Percentiles rank a stretch among this genome's conserved stretches.
phyloP scores from a whole-genome alignment of 1,140 invertebrate species.

The Tetramorium parvispinum region DNA sequence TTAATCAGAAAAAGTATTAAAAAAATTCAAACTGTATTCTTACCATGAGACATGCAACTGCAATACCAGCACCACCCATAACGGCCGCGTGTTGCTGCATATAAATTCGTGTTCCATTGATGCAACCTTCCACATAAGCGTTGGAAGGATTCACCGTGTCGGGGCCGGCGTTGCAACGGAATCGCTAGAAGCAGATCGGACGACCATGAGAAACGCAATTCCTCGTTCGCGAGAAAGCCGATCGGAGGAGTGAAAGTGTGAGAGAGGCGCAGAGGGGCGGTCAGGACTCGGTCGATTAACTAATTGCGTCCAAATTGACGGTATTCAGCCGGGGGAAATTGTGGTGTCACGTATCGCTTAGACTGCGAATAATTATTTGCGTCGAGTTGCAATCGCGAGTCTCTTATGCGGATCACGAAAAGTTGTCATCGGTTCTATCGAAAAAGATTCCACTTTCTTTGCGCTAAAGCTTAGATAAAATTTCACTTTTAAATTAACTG shows the following conservation, averaged over 20 bases:
- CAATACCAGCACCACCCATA: constrained; percentile 92
- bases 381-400: neutral
- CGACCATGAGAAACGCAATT: constrained; percentile 62
- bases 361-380: neutral
- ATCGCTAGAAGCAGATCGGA: constrained; percentile 85
- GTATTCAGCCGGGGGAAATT: constrained; percentile 48
- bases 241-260: constrained; percentile 79
- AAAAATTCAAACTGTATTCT: constrained; percentile 44
- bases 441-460: neutral
- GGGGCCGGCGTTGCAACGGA: constrained; percentile 87
- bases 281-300: constrained; percentile 55
- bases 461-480: neutral
- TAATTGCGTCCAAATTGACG: constrained; percentile 43
- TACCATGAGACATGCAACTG: constrained; percentile 93
- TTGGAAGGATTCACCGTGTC: constrained; percentile 86
- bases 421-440: neutral
- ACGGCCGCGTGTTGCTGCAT: constrained; percentile 92
- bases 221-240: constrained; percentile 71
- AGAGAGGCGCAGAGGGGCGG: constrained; percentile 65
- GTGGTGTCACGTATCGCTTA: constrained; percentile 33
- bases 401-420: neutral
- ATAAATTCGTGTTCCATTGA: constrained; percentile 89
- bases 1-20: neutral
- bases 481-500: neutral
- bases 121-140: constrained; percentile 91